These are phyloP conservation scores for Disparrhopalites patrizii DNA, from an alignment of 2,888 invertebrate species.

Conservation along the genomic window DNA sequence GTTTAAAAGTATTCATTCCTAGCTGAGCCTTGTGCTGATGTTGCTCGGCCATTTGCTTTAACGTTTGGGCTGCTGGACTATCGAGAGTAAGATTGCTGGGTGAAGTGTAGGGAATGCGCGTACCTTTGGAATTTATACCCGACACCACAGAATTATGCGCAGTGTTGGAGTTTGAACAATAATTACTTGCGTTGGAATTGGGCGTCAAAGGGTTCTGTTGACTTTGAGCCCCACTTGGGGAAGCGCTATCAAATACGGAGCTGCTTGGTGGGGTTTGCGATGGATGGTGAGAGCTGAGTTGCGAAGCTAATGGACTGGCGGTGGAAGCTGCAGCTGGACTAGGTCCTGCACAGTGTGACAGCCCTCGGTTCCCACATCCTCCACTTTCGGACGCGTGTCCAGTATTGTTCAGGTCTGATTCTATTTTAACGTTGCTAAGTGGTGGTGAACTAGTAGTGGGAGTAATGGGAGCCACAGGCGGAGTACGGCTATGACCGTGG, in stretches of 20 bases:
- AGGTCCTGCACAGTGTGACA: conserved; percentile 41
- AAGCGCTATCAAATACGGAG: conserved; percentile 29
- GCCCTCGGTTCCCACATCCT: conserved; percentile 24
- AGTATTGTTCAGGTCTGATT: background rate
- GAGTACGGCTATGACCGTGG: conserved; percentile 11
- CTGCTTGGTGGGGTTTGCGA: conserved; percentile 46
- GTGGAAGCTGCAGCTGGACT: conserved; percentile 47
- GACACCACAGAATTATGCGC: background rate
- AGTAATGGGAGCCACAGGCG: conserved; percentile 32
- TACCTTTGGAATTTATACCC: conserved; percentile 32
- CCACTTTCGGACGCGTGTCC: background rate
- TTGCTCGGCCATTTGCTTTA: conserved; percentile 96
- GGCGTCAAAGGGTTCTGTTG: conserved; percentile 23
- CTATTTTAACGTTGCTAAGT: conserved; percentile 27
- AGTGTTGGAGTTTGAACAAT: background rate
- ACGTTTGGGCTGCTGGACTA: conserved; percentile 88
- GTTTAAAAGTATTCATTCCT: conserved; percentile 27
- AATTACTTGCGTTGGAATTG: conserved; percentile 24
- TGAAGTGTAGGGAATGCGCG: conserved; percentile 46
- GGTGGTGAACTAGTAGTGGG: conserved; percentile 24
- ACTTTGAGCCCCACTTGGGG: conserved; percentile 29
- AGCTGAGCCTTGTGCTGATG: conserved; percentile 76
- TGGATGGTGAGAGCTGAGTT: conserved; percentile 38
- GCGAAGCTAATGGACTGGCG: conserved; percentile 48
- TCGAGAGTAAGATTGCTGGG: conserved; percentile 45